These are phyloP conservation scores for Lordiphosa mommai DNA, from an alignment of 1,140 invertebrate genomes.

Conservation along the genomic window DNA sequence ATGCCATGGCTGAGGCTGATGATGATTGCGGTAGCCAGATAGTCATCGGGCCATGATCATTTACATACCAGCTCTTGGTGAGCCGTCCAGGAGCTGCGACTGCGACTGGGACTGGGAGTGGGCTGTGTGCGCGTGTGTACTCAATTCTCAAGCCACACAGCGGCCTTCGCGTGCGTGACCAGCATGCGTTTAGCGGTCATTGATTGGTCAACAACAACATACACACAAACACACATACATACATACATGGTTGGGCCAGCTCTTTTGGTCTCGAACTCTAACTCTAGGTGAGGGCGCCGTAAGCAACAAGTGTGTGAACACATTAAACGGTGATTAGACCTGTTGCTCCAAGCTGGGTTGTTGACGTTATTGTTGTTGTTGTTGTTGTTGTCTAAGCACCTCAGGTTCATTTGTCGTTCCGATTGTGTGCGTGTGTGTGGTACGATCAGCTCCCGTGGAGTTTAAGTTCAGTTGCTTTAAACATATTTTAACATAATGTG, in stretches of 20 bases:
- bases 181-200: slow-evolving; percentile 71
- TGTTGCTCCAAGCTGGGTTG: slow-evolving; percentile 23
- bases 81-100: slow-evolving; percentile 7
- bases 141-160: slow-evolving; percentile 49
- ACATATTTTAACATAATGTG: slow-evolving; percentile 32
- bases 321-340: slow-evolving; percentile 73
- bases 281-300: slow-evolving; percentile 52
- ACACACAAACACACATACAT: not conserved
- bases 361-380: slow-evolving; percentile 18
- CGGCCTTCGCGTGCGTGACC: slow-evolving; percentile 75
- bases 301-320: slow-evolving; percentile 74
- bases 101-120: slow-evolving; percentile 6
- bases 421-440: slow-evolving; percentile 19
- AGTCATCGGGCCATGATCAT: slow-evolving; percentile 53
- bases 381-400: slow-evolving; percentile 6
- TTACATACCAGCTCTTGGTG: slow-evolving; percentile 52
- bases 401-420: slow-evolving; percentile 1
- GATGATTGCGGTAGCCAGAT: slow-evolving; percentile 56
- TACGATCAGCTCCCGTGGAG: slow-evolving; percentile 35
- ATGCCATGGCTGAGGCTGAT: slow-evolving; percentile 57
- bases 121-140: slow-evolving; percentile 54
- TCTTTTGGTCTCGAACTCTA: not conserved
- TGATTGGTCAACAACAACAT: slow-evolving; percentile 50
- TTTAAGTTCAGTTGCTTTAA: slow-evolving; percentile 36
- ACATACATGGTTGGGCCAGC: not conserved